These are phyloP conservation scores for Drosophila mulleri DNA, from an alignment of 2,888 invertebrate species.

Conservation along the genomic window DNA sequence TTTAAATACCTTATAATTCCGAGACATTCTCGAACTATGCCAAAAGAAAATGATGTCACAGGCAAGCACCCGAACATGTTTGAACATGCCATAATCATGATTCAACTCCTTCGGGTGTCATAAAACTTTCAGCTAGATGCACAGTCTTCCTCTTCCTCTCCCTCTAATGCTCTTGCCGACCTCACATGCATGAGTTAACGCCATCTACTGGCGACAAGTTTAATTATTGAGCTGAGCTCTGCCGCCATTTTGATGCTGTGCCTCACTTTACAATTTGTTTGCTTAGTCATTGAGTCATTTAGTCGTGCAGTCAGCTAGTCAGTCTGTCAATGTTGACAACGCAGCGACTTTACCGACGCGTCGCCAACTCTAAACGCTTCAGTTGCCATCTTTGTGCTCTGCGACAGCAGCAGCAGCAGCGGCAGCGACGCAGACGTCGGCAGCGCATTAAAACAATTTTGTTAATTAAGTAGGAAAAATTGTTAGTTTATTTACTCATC, in stretches of 20 bases:
- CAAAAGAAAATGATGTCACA: constrained; percentile 8
- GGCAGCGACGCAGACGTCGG: constrained; percentile 8
- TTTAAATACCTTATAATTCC: not conserved
- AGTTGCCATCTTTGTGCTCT: constrained; percentile 53
- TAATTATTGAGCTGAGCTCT: constrained; percentile 65
- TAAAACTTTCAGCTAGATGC: constrained; percentile 24
- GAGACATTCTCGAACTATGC: not conserved
- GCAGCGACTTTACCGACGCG: constrained; percentile 23
- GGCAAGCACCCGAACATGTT: constrained; percentile 19
- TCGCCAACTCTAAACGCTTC: constrained; percentile 55
- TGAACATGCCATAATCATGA: constrained; percentile 25
- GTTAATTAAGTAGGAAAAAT: constrained; percentile 80
- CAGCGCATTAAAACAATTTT: constrained; percentile 77
- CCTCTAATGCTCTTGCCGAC: not conserved
- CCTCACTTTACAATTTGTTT: constrained; percentile 56
- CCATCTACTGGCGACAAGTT: constrained; percentile 57
- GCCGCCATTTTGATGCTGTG: constrained; percentile 45
- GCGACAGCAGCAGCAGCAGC: constrained; percentile 27
- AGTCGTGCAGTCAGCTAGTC: constrained; percentile 48
- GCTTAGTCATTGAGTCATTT: constrained; percentile 76
- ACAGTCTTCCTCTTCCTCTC: not conserved
- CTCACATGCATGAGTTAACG: constrained; percentile 20
- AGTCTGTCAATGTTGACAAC: constrained; percentile 56
- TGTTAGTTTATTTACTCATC: constrained; percentile 79
- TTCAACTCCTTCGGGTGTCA: constrained; percentile 13